Base-by-base conservation (phyloP, 1,140 invertebrate species). In the Aphaenogaster ashmeadi region DNA sequence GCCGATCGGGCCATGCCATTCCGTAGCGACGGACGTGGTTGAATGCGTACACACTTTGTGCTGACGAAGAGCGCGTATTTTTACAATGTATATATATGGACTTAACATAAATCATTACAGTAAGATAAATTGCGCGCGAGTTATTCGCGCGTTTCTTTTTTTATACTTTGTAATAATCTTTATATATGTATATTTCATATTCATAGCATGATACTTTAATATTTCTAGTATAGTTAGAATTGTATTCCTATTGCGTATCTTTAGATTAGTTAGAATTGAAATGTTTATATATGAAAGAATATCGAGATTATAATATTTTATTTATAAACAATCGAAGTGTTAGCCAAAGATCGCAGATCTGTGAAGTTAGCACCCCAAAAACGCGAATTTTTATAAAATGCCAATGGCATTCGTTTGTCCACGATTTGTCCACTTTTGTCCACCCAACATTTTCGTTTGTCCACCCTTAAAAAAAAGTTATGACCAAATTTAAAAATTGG, bases 1-100 rank as follows among this genome's bases (percentile, higher is more conserved):
- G 90, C 91, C 93, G 92, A 94, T 94, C 93, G 88, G 77, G 54
- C 78, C 90, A 62, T 83, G 74, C 60, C 80, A 86, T 62, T 86
- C 85, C 66, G 83, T 79, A 72, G 81, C 71, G 58, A 33, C 47
- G 67, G 7, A 83, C 77, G 69, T 58, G 54, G 50, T 13, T 13
- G 72, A 54, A 41, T 71, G 47, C 15, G 36, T 52, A 41, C 4
- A 13, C 27, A 47, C 13, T 27, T 33, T 27, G 18, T 9, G 15
- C 60, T 47, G 18, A 47, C 44, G 60, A 36, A 13, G 18, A 50
- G 58, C 36, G 75, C 38, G 56, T 79, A 79, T 79, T 66, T 66
- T 79, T 79, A n/a, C 77, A 66, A 64, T 27, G 27, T 41, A 38
- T 18, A 3, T 41, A 38, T 18, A 3, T 36, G 27, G 18, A 36